Evolutionary conservation across 2,888 invertebrate species (phyloP).

Genomic region (Ellobium chinense): DNA sequence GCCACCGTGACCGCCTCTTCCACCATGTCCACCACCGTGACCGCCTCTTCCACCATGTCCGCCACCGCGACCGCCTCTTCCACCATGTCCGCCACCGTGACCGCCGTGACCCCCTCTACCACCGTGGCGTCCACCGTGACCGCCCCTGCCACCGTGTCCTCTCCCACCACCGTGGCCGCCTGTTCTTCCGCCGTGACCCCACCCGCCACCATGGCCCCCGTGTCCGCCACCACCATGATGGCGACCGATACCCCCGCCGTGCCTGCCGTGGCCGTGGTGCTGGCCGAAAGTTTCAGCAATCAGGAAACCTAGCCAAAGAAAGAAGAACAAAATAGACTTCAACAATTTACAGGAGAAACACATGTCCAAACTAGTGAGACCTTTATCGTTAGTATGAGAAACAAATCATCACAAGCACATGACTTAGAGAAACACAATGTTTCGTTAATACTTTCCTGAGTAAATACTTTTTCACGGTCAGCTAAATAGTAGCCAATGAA

Average conservation of each 20-base stretch:
- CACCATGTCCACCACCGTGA: background rate
- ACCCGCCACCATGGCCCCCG: background rate
- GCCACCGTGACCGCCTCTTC: background rate
- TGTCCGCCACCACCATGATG: background rate
- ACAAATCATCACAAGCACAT: too few species aligned
- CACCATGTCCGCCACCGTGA: background rate
- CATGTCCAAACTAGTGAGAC: too few species aligned
- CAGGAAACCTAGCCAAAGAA: background rate
- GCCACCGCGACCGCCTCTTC: background rate
- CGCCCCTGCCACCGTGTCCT: background rate
- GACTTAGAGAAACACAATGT: too few species aligned
- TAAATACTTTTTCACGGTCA: too few species aligned
- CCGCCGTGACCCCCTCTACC: background rate
- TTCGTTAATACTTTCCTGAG: too few species aligned
- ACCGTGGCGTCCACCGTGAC: background rate
- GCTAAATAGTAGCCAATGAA: too few species aligned
- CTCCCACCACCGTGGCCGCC: background rate
- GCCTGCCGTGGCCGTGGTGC: background rate
- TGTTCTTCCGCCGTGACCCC: too few species aligned
- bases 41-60: background rate
- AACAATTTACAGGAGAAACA: too few species aligned
- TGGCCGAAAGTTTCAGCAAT: background rate
- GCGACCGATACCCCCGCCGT: background rate
- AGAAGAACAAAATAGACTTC: too few species aligned
- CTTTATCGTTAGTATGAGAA: too few species aligned